These are phyloP conservation scores for Euura lappo DNA, from an alignment of 1,140 invertebrate genomes.

Conservation along the genomic window DNA sequence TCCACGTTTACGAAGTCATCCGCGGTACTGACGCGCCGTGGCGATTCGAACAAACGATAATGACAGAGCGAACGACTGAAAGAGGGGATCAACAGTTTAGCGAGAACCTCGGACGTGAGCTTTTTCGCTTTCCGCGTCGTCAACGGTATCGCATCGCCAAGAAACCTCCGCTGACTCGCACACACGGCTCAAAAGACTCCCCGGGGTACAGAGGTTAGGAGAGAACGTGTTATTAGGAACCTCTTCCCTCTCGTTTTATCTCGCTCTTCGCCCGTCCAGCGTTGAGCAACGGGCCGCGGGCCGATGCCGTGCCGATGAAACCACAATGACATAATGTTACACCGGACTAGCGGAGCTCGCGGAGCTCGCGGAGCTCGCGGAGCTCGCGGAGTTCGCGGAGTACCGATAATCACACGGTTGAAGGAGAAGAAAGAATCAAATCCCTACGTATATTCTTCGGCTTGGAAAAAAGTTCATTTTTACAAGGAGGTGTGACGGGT, in stretches of 20 bases:
- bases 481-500: background rate
- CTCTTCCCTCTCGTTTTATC: background rate
- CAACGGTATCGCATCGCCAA: background rate
- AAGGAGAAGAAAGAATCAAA: background rate
- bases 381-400: no score
- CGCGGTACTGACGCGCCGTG: background rate
- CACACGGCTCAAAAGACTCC: conserved; percentile 18
- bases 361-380: no score
- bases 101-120: background rate
- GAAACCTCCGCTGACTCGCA: no score
- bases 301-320: conserved; percentile 1
- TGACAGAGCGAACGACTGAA: background rate
- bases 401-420: no score
- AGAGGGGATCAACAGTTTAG: conserved; percentile 6
- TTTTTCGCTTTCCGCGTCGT: background rate
- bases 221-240: conserved; percentile 46
- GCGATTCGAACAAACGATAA: conserved; percentile 2
- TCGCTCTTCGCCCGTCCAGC: background rate
- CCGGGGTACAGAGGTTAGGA: conserved; percentile 40
- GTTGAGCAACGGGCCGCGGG: conserved; percentile 4
- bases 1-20: background rate
- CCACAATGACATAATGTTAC: conserved; percentile 48
- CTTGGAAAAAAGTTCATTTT: no score
- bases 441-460: background rate
- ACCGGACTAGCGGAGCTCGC: background rate